Percentiles rank a stretch among this genome's conserved stretches.
Conservation (phyloP, 1,140 invertebrate species). For the Euwallacea similis region DNA sequence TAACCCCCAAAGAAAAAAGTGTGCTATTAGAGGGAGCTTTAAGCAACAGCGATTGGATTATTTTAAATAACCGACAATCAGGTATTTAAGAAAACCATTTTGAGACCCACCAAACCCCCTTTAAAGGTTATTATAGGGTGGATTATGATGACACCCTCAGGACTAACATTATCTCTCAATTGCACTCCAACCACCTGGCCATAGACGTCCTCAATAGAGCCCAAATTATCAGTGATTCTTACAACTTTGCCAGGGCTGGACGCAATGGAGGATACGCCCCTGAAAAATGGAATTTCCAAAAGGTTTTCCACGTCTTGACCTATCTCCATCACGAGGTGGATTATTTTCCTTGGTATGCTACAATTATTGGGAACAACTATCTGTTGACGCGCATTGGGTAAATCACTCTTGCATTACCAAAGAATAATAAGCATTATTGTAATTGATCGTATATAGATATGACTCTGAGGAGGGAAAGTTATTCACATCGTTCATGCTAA, state of each 20-base stretch:
- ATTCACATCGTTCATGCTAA: slow-evolving; percentile 20
- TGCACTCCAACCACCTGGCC: slow-evolving; percentile 57
- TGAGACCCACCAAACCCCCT: background rate
- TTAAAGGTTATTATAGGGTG: slow-evolving; percentile 74
- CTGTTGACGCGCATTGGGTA: slow-evolving; percentile 49
- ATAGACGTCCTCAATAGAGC: slow-evolving; percentile 75
- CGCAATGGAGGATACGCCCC: slow-evolving; percentile 17
- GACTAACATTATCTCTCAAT: slow-evolving; percentile 60
- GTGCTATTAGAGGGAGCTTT: slow-evolving; percentile 11
- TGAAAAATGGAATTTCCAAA: slow-evolving; percentile 51
- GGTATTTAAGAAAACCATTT: slow-evolving; percentile 52
- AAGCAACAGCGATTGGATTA: slow-evolving; percentile 63
- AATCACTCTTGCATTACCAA: background rate
- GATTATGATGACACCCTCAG: slow-evolving; percentile 74
- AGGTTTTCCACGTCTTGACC: slow-evolving; percentile 60
- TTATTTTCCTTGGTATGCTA: slow-evolving; percentile 67
- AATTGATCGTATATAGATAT: slow-evolving; percentile 54
- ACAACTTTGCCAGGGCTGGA: slow-evolving; percentile 61
- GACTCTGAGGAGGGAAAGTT: slow-evolving; percentile 32
- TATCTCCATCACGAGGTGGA: slow-evolving; percentile 65
- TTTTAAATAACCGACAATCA: slow-evolving; percentile 69
- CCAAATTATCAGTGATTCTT: slow-evolving; percentile 77
- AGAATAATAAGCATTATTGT: slow-evolving; percentile 45
- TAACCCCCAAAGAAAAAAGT: slow-evolving; percentile 41
- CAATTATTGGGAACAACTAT: slow-evolving; percentile 59